A percentile compares a stretch with the other conserved stretches of the same genome.
Conservation (phyloP, 2,113 vertebrate genomes). For the Hippocampus mohnikei region DNA sequence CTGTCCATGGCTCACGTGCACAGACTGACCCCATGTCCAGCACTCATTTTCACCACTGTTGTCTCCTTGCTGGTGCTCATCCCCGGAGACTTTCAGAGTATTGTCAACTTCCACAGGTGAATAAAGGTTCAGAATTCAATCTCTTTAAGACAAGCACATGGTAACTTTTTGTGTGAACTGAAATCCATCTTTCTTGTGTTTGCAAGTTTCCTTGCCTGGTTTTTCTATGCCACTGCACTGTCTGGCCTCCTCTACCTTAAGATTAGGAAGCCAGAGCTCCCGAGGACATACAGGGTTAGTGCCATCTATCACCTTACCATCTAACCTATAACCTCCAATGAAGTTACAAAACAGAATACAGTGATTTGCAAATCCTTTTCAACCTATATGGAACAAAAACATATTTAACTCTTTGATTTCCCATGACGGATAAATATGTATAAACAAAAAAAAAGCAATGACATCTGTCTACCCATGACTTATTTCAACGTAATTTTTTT, state of each 20-base stretch:
- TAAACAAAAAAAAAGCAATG: too few species aligned
- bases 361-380: too few species aligned
- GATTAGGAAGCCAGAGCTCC: slow-evolving; percentile 82
- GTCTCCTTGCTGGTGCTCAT: slow-evolving; percentile 80
- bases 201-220: slow-evolving; percentile 82
- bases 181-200: slow-evolving; percentile 11
- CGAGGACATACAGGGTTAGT: slow-evolving; percentile 78
- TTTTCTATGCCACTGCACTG: slow-evolving; percentile 81
- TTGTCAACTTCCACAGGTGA: slow-evolving; percentile 84
- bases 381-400: too few species aligned
- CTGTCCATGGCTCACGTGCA: slow-evolving; percentile 82
- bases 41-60: slow-evolving; percentile 78
- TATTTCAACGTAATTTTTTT: too few species aligned
- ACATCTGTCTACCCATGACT: too few species aligned
- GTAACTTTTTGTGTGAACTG: neutral
- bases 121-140: neutral
- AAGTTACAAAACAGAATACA: too few species aligned
- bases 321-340: too few species aligned
- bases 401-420: too few species aligned
- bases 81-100: slow-evolving; percentile 78
- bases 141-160: neutral
- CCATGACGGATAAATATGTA: too few species aligned
- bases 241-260: slow-evolving; percentile 82
- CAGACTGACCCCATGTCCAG: slow-evolving; percentile 79
- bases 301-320: neutral